Evolutionary conservation across 53 echinoderm and acorn worm species (phyloP), one percentile per base, ranked within the genome.

Genomic region (Patiria pectinifera): DNA sequence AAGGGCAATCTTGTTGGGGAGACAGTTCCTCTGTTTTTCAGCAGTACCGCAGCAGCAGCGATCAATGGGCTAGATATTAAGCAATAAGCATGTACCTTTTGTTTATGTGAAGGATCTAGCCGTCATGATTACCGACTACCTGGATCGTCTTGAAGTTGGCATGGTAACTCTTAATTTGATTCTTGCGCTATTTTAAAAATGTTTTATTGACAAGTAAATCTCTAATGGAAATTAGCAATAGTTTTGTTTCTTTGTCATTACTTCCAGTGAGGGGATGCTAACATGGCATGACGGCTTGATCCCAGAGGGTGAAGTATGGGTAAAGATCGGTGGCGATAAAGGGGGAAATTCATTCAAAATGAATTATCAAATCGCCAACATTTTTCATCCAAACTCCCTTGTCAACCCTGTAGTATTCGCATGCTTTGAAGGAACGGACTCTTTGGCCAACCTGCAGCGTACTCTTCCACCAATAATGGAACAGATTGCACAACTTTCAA

Each of bases 271-370:
- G 35, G 69, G 69, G 35, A 14, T 85, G 63, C 61, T 83, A 19
- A 83, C 83, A 59, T 83, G 83, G 83, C 83, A 83, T 61, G 26
- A 83, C 59, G 83, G 83, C 59, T 24, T 83, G 2, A 61, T 83
- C 46, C 83, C 83, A 4, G 12, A 59, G 25, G 23, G 59, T 83
- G 61, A 83, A 11, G 46, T 83, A 22, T 83, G 83, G 83, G 6
- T 83, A 8, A 83, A 83, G 45, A 45, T 83, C 25, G 83, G 83
- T 21, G 83, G 83, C 24, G 61, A 83, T 59, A 60, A 83, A 23
- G 83, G 83, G 10, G 83, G 83, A 15, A 83, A 24, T 83, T 83
- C 83, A 5, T 83, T 83, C 11, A 83, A 83, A 61, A 24, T 83
- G 63, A 48, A 61, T 43, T 84, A 66, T 2, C 84, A 84, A 63